Conservation (phyloP, 2,113 vertebrate genomes). For the Centropus unirufus region DNA sequence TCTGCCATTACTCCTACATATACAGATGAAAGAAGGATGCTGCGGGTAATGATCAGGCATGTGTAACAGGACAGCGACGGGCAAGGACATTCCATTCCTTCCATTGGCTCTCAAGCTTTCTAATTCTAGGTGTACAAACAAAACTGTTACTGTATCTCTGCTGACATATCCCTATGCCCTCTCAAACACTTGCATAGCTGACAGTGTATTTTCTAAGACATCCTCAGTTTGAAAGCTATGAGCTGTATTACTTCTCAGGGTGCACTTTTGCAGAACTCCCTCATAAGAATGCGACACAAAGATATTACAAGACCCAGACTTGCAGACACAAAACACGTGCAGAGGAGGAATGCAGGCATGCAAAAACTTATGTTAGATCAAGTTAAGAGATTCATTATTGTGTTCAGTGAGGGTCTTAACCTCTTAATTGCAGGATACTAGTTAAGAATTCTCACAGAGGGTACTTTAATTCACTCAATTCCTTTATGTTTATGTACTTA, state of each 20-base stretch:
- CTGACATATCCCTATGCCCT: background rate
- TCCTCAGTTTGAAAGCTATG: too few species aligned
- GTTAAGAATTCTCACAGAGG: background rate
- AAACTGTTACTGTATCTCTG: background rate
- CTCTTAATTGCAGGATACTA: background rate
- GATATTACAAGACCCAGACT: background rate
- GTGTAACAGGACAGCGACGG: background rate
- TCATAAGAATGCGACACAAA: background rate
- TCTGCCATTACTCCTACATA: rapidly evolving
- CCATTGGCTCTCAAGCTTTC: background rate
- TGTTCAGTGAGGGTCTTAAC: background rate
- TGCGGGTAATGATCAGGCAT: background rate
- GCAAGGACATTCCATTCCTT: background rate
- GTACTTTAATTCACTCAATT: background rate
- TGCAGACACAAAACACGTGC: background rate
- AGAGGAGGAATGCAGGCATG: background rate
- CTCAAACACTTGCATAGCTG: background rate
- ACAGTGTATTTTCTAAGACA: background rate
- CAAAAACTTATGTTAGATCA: background rate
- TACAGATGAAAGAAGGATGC: background rate
- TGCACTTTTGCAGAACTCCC: background rate
- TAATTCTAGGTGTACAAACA: background rate
- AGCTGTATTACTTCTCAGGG: background rate
- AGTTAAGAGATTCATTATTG: background rate
- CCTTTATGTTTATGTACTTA: background rate